Evolutionary conservation across 37 sponge, comb jelly and placozoan genomes (phyloP), one percentile per base, ranked within the genome.

Genomic region (Beroe ovata): DNA sequence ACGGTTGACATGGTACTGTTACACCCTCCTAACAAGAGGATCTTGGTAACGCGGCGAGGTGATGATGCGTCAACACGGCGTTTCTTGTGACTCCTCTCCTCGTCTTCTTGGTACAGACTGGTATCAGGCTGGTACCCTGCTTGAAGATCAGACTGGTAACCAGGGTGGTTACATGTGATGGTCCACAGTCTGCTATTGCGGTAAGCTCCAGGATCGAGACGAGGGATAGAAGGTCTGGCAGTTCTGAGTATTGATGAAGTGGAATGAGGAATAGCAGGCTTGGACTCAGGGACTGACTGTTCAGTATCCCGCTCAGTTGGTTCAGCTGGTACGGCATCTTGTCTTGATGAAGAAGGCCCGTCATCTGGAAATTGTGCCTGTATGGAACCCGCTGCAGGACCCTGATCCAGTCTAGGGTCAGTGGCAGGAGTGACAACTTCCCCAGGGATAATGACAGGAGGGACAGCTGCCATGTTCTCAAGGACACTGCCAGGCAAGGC

Each of bases 141-240:
- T n/a, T n/a, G n/a, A 47, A 11, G 11, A 6, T 47, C 54, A 47
- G 54, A 11, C 11, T 47, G 54, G 54, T 47, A 47, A 66, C 69
- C 69, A 18, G 84, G 54, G 84, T 77, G 84, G 84, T 77, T 77
- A 25, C 84, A 77, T 1, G 84, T 36, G 1, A 77, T 77, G n/a
- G 84, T 77, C 84, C 84, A 77, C 23, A 77, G 84, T 23, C 84
- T 8, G 47, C 54, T 42, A 26, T 25, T 62, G 20, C 22, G 63
- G 22, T 20, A 4, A 25, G 21, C 63, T 6, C 54, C 54, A 16
- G 63, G 29, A 4, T 20, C 28, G 4, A 25, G 22, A 62, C 22
- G 3, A 3, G 63, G 21, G 6, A 25, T 20, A n/a, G 63, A 25
- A 25, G 6, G 4, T 23, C 28, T 62, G 6, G 28, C 29, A 62